Evolutionary conservation across 2,888 invertebrate species (phyloP), one percentile per base, ranked within the genome.

Genomic region (Drosophila hamatofila): DNA sequence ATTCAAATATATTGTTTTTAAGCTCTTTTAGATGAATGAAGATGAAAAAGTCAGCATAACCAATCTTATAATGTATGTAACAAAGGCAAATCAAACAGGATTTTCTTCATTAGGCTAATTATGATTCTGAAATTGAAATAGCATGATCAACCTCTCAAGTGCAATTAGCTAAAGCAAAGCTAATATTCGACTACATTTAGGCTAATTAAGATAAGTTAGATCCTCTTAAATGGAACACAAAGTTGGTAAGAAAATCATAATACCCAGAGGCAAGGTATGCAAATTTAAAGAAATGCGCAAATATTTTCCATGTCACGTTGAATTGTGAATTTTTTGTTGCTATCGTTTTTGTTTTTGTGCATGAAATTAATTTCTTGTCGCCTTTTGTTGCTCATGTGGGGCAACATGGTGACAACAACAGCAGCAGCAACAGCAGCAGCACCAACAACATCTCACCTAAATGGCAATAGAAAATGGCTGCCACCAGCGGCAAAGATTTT

Each of bases 361-460:
- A 86, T 81, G 68, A 78, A 91, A 83, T 88, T 83, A 89, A 83
- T 90, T 89, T 85, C 85, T 82, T 85, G 89, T 88, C 88, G 89
- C 84, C 84, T 84, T 84, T 84, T 88, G 82, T 85, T 90, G 83
- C 75, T 72, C 86, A 81, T 81, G 79, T 81, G 82, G 80, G 79
- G 80, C 80, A 82, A 72, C 78, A 78, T 68, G 74, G 68, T 66
- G 70, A 70, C 72, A 82, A 75, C 66, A 74, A 51, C 75, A 74
- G 44, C 71, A 52, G 30, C 65, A 60, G 16, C 42, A 37, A n/a
- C 23, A 25, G 3, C 46, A 30, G 54, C 75, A 72, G 51, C 65
- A 56, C 51, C 75, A 72, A 60, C 81, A 79, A 75, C 79, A 81
- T 71, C 75, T 85, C 83, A 85, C 84, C 88, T 85, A 85, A 82